A percentile compares a stretch with the other conserved stretches of the same genome.
Conservation (phyloP, 2,797 vertebrate genomes). For the Sebastes variabilis region DNA sequence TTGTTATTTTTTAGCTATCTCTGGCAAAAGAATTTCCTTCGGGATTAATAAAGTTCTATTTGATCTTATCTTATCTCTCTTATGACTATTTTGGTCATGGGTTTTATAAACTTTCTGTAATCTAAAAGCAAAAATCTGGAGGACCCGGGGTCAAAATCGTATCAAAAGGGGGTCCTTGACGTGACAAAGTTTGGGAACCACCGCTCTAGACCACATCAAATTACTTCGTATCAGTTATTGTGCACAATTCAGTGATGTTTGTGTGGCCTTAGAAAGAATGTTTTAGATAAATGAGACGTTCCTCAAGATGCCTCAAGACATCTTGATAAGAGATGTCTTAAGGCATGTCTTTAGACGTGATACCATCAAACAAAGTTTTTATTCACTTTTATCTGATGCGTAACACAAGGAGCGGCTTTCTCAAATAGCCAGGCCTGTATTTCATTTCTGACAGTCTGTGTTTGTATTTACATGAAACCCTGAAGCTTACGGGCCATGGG, state of each 20-base stretch:
- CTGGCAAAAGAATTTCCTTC: no score
- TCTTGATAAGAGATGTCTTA: background rate
- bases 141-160: no score
- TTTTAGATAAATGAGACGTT: background rate
- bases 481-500: background rate
- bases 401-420: background rate
- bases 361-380: background rate
- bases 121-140: no score
- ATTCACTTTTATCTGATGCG: slow-evolving; percentile 10
- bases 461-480: slow-evolving; percentile 13
- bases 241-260: background rate
- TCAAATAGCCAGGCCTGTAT: background rate
- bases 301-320: background rate
- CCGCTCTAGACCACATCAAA: background rate
- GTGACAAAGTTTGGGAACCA: no score
- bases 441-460: slow-evolving; percentile 11
- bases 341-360: no score
- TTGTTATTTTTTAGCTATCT: no score
- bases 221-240: background rate
- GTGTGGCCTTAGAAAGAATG: background rate
- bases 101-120: no score
- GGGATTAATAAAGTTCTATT: no score
- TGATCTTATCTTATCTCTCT: no score
- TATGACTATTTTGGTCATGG: no score
- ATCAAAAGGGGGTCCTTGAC: no score